A percentile compares a stretch with the other conserved stretches of the same genome.
These are phyloP conservation scores for Falco novaeseelandiae DNA, from an alignment of 2,797 vertebrate genomes.

Conservation along the genomic window DNA sequence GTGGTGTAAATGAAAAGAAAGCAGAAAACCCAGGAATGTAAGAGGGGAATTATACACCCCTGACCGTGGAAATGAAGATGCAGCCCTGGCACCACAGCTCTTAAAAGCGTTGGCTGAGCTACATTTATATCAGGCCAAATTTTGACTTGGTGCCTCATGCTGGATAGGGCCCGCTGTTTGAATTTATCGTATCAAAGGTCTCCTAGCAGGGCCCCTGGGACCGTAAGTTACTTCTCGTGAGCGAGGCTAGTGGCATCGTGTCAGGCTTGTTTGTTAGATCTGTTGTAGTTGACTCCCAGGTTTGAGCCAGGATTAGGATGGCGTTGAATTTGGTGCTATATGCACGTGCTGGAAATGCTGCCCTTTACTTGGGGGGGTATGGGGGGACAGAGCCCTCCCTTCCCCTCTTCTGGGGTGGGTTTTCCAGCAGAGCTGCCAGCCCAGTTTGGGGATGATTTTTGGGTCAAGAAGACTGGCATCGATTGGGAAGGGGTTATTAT, in stretches of 20 bases:
- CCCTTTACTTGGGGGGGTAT: rapidly evolving
- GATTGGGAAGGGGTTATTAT: neutral
- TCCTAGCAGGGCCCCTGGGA: neutral
- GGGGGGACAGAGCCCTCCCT: neutral
- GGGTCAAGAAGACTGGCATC: slow-evolving; percentile 47
- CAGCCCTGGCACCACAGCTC: neutral
- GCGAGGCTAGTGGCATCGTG: rapidly evolving
- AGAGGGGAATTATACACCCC: neutral
- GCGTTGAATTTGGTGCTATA: neutral
- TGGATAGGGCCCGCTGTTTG: neutral
- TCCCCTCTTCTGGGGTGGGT: neutral
- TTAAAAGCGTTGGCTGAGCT: neutral
- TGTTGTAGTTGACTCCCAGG: neutral
- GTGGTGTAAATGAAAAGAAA: neutral
- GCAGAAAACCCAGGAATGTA: neutral
- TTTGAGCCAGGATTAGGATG: neutral
- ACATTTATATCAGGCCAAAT: neutral
- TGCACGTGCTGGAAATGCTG: rapidly evolving
- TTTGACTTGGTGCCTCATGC: rapidly evolving
- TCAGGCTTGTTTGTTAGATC: neutral
- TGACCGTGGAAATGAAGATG: neutral
- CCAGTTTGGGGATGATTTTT: neutral
- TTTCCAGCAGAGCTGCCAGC: neutral
- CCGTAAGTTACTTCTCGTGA: rapidly evolving
- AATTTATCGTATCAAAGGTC: neutral